Percentiles rank a stretch among this genome's conserved stretches.
These are phyloP conservation scores for Sphaeridia pumilis DNA, from an alignment of 2,888 invertebrate genomes.

Conservation along the genomic window DNA sequence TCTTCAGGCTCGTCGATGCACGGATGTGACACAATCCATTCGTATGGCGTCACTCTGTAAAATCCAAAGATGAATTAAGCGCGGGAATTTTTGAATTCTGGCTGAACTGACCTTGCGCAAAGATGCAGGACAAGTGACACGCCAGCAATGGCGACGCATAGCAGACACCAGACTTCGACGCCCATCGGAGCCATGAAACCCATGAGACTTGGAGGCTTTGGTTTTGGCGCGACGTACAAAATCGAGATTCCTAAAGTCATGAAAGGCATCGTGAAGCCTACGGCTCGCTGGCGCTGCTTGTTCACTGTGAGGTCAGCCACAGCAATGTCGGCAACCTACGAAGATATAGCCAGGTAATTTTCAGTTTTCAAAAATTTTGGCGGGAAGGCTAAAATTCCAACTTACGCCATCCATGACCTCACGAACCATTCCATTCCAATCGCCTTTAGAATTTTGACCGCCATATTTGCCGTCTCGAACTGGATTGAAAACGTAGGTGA, in stretches of 20 bases:
- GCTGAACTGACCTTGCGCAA: constrained; percentile 13
- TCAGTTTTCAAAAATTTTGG: too few species aligned
- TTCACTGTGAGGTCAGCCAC: constrained; percentile 96
- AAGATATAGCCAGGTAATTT: too few species aligned
- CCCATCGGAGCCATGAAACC: constrained; percentile 90
- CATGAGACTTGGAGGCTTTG: constrained; percentile 88
- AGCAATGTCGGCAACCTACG: constrained; percentile 85
- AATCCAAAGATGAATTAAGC: background rate
- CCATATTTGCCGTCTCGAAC: constrained; percentile 81
- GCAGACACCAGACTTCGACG: constrained; percentile 80
- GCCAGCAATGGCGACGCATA: constrained; percentile 86
- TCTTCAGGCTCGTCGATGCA: constrained; percentile 66
- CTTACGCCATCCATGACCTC: constrained; percentile 54
- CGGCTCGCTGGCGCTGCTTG: constrained; percentile 80
- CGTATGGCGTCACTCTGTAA: constrained; percentile 9
- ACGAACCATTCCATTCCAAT: constrained; percentile 86
- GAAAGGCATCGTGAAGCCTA: constrained; percentile 90
- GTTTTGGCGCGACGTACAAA: constrained; percentile 81
- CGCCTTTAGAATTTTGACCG: constrained; percentile 62
- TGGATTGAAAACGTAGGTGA: constrained; percentile 73
- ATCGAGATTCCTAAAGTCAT: constrained; percentile 65
- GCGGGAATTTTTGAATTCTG: too few species aligned
- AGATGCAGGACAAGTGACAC: constrained; percentile 76
- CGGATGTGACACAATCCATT: constrained; percentile 13
- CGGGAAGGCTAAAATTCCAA: too few species aligned